These are phyloP conservation scores for Tinea trinotella DNA, from an alignment of 2,888 invertebrate species.

Conservation along the genomic window DNA sequence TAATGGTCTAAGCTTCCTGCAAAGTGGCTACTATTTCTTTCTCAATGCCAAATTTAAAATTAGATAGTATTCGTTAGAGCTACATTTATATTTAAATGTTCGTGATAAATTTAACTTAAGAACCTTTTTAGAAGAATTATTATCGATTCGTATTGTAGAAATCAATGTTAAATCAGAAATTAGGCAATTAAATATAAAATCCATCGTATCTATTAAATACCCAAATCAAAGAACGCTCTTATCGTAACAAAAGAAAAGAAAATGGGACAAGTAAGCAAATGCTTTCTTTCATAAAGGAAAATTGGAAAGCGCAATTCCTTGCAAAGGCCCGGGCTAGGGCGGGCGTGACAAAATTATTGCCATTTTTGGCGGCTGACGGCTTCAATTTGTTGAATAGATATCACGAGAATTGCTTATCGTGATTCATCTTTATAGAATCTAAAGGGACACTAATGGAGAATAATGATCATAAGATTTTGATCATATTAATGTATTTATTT, in stretches of 20 bases:
- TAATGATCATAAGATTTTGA: not conserved
- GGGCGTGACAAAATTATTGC: conserved; percentile 36
- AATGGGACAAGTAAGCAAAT: conserved; percentile 61
- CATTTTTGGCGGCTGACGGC: conserved; percentile 29
- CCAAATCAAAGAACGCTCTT: not conserved
- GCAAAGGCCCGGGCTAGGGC: conserved; percentile 21
- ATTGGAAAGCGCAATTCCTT: conserved; percentile 57
- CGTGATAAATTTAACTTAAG: not conserved
- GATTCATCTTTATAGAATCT: conserved; percentile 12
- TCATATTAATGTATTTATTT: no score
- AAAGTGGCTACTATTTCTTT: not conserved
- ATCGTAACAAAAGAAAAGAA: conserved; percentile 34
- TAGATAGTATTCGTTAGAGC: not conserved
- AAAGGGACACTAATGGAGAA: not conserved
- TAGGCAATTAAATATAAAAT: no score
- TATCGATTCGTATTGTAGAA: not conserved
- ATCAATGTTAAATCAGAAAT: no score
- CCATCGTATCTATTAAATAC: no score
- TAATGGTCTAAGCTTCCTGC: conserved; percentile 1
- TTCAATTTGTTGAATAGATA: conserved; percentile 21
- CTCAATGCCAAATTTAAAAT: not conserved
- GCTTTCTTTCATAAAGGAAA: conserved; percentile 59
- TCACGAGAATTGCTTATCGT: conserved; percentile 10
- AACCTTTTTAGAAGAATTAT: not conserved
- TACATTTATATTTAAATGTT: not conserved